Evolutionary conservation across 2,888 invertebrate species (phyloP).

Genomic region (Sphaerophoria taeniata): DNA sequence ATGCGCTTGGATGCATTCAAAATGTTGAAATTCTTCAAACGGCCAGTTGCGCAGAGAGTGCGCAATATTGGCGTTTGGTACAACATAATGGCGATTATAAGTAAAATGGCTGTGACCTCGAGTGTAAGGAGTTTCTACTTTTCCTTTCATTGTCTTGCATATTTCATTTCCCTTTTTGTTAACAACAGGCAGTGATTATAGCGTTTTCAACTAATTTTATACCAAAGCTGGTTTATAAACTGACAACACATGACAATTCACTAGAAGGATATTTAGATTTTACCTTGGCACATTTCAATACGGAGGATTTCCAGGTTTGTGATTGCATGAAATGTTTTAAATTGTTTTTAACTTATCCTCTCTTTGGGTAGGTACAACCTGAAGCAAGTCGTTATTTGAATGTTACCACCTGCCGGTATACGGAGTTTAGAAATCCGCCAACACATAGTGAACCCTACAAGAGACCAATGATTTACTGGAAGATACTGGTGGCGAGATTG

Average conservation of each 20-base stretch:
- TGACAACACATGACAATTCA: constrained; percentile 83
- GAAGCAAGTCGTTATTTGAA: constrained; percentile 79
- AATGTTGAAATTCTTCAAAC: constrained; percentile 88
- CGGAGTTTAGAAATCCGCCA: constrained; percentile 88
- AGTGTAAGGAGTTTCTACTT: constrained; percentile 87
- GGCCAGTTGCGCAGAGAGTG: constrained; percentile 89
- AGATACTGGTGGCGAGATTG: constrained; percentile 88
- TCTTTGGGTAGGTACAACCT: constrained; percentile 77
- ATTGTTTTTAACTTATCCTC: background rate
- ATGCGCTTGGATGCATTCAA: constrained; percentile 93
- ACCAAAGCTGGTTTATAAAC: constrained; percentile 88
- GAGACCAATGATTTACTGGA: constrained; percentile 88
- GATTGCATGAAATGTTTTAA: background rate
- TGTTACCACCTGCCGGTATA: constrained; percentile 85
- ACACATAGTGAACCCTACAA: constrained; percentile 84
- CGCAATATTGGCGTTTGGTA: constrained; percentile 92
- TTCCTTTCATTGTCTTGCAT: background rate
- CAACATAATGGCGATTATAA: constrained; percentile 88
- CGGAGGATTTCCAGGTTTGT: constrained; percentile 84
- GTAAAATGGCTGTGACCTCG: constrained; percentile 89
- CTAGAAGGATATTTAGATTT: constrained; percentile 88
- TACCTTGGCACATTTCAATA: constrained; percentile 87
- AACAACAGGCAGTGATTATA: constrained; percentile 88
- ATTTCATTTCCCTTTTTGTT: background rate
- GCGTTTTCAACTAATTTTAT: constrained; percentile 94